phyloP scores from a whole-genome alignment of 1,140 invertebrate species.

The Drosophila bipectinata region DNA sequence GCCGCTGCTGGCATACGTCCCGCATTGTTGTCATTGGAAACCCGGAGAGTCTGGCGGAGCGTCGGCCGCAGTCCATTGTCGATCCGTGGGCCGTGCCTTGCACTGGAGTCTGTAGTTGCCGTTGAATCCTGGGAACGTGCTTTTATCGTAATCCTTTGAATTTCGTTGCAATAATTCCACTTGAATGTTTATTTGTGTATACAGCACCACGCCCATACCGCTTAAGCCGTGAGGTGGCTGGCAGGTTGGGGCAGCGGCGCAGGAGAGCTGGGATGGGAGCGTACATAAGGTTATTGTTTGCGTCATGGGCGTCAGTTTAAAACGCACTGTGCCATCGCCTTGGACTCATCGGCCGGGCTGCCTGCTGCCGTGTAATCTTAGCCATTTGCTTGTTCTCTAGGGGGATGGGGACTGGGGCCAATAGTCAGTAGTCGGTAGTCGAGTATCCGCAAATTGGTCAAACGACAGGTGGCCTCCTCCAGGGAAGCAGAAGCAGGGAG shows the following conservation, averaged over 20 bases:
- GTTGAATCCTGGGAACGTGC: conserved; percentile 82
- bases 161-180: conserved; percentile 84
- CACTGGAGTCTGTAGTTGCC: conserved; percentile 59
- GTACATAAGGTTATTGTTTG: conserved; percentile 81
- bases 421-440: not conserved
- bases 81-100: conserved; percentile 67
- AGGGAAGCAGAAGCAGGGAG: too few relatives aligned
- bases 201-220: conserved; percentile 58
- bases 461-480: conserved; percentile 38
- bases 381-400: conserved; percentile 46
- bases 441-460: conserved; percentile 50
- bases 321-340: conserved; percentile 48
- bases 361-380: conserved; percentile 51
- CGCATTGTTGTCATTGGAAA: conserved; percentile 80
- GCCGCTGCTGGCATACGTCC: conserved; percentile 40
- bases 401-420: not conserved
- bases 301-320: conserved; percentile 77
- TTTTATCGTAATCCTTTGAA: conserved; percentile 84
- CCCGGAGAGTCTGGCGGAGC: conserved; percentile 37
- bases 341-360: conserved; percentile 40
- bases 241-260: not conserved
- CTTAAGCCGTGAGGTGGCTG: conserved; percentile 1
- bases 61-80: conserved; percentile 43
- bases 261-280: not conserved
- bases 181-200: conserved; percentile 83